phyloP scores from a whole-genome alignment of 2,113 vertebrate genomes.

The Eulemur rufifrons region DNA sequence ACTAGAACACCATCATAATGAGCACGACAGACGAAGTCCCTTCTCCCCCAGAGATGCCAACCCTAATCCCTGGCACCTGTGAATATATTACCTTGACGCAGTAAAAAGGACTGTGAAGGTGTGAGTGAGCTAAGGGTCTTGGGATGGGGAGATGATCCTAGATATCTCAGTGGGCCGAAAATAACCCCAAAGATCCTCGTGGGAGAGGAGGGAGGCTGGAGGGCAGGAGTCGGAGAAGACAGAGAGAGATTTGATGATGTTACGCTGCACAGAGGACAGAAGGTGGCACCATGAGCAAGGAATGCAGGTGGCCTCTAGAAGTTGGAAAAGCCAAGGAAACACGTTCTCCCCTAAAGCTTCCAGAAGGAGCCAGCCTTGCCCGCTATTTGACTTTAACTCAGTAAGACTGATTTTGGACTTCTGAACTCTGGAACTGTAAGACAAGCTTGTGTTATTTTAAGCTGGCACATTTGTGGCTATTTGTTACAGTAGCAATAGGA shows the following conservation, averaged over 20 bases:
- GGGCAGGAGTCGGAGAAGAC: not conserved
- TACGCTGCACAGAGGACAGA: accelerated
- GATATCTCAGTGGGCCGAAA: not conserved
- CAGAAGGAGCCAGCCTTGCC: accelerated
- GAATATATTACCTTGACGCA: not conserved
- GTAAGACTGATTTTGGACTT: not conserved
- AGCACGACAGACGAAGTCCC: not conserved
- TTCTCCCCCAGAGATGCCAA: not conserved
- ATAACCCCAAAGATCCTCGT: not conserved
- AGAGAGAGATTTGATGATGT: not conserved
- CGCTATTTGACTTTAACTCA: not conserved
- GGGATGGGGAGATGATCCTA: not conserved
- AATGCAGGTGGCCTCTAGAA: accelerated
- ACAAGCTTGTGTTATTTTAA: not conserved
- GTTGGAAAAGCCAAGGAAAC: accelerated
- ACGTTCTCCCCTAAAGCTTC: not conserved
- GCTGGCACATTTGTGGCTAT: too few species aligned
- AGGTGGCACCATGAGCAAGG: accelerated
- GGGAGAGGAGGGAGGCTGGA: not conserved
- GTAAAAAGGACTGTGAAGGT: not conserved
- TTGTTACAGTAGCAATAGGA: not conserved
- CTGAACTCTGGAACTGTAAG: not conserved
- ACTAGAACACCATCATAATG: not conserved
- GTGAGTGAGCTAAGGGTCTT: not conserved
- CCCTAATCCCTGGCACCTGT: not conserved